Evolutionary conservation across 2,113 vertebrate genomes (phyloP), one percentile per base, ranked within the genome.

Genomic region (Pelecanus crispus): DNA sequence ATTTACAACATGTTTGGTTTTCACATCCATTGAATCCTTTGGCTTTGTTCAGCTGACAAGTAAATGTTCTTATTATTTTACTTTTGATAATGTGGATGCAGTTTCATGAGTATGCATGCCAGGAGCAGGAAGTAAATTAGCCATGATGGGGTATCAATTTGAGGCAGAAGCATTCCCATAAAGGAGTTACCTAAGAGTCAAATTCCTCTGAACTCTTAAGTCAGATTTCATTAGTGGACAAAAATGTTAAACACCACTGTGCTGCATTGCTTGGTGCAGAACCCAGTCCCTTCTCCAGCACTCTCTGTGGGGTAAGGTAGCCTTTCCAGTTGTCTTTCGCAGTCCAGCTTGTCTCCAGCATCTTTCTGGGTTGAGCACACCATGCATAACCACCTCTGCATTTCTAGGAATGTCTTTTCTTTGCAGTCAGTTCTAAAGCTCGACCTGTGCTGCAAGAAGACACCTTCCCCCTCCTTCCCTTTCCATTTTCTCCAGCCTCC

Each of bases 1-100:
- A 71, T 95, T 95, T 88, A 50, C 75, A 67, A 42, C 32, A 62
- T 62, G 29, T 44, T 90, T 2, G 0, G 10, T 77, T 88, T 96
- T 83, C 67, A 50, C 14, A 63, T 79, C 50, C 44, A 56, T n/a
- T 92, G 83, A 91, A 78, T 91, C 40, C 38, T 84, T 78, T 84
- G 68, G 81, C 44, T 94, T 75, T 81, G 56, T 93, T 89, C 90
- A 84, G 44, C 34, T 94, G 91, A 92, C 83, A 73, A 90, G n/a
- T 55, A 86, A 88, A 81, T 74, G 61, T 68, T 84, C 47, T 44
- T 88, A 49, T 87, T 89, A 72, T 81, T 0, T 0, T 75, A 52
- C 61, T 94, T 91, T 81, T 8, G 10, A 61, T 80, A 81, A 89
- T 72, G 52, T 38, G 70, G 56, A 61, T 65, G 49, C 56, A 89